Percentiles rank a stretch among this genome's conserved stretches.
Evolutionary conservation across 2,797 vertebrate genomes (phyloP).

Genomic region (Propithecus deckenii): DNA sequence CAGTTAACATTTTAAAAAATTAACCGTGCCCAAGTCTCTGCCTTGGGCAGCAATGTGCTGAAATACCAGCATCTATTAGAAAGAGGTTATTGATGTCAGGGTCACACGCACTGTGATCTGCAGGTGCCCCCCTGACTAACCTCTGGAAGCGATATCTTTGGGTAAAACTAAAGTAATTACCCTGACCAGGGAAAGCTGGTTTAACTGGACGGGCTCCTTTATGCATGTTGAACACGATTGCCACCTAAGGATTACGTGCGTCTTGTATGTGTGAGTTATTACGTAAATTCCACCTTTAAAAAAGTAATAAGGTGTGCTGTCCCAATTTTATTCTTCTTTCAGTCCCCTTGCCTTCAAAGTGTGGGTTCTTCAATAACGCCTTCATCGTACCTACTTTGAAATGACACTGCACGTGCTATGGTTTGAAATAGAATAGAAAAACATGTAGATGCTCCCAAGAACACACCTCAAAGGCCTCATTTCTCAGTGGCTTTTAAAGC

Average conservation of each 20-base stretch:
- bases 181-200: conserved; percentile 77
- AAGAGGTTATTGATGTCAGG: conserved; percentile 83
- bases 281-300: conserved; percentile 66
- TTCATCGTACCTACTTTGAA: background rate
- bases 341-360: background rate
- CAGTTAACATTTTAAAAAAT: conserved; percentile 75
- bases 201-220: conserved; percentile 79
- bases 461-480: background rate
- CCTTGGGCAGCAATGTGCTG: conserved; percentile 80
- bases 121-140: conserved; percentile 83
- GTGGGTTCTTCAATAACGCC: background rate
- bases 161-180: conserved; percentile 83
- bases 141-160: conserved; percentile 82
- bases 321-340: conserved; percentile 29
- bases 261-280: conserved; percentile 78
- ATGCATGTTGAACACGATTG: conserved; percentile 79
- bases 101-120: conserved; percentile 85
- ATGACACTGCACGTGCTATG: background rate
- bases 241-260: conserved; percentile 72
- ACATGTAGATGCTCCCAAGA: background rate
- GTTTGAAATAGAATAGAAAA: background rate
- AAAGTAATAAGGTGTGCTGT: background rate
- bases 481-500: background rate
- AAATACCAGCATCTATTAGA: conserved; percentile 84
- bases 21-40: conserved; percentile 74